phyloP scores from a whole-genome alignment of 2,113 vertebrate species.

The Crotophaga sulcirostris region DNA sequence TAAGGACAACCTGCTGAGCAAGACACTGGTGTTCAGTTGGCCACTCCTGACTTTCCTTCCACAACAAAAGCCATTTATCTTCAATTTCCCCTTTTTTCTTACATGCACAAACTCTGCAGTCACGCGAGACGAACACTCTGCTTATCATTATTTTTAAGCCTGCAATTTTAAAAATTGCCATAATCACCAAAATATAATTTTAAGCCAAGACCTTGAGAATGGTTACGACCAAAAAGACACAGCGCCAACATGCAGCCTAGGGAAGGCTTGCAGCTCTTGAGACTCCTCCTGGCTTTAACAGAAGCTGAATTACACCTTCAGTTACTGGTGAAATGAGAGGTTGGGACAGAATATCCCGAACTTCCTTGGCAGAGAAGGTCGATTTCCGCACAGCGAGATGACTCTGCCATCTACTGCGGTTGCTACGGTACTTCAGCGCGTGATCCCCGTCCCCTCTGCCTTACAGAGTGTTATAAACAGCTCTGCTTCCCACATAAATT shows the following conservation, averaged over 20 bases:
- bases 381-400: rapidly evolving
- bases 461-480: rapidly evolving
- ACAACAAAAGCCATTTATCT: background rate
- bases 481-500: background rate
- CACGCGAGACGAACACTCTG: rapidly evolving
- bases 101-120: background rate
- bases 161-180: rapidly evolving
- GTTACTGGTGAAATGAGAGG: rapidly evolving
- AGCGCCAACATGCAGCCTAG: background rate
- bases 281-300: background rate
- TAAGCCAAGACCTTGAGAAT: background rate
- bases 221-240: rapidly evolving
- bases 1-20: rapidly evolving
- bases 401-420: background rate
- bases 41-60: background rate
- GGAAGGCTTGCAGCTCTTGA: background rate
- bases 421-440: rapidly evolving
- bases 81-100: too few relatives aligned
- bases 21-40: rapidly evolving
- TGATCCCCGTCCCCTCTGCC: rapidly evolving
- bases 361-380: background rate
- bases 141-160: background rate
- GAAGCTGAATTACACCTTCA: background rate
- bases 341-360: background rate
- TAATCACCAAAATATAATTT: rapidly evolving